Evolutionary conservation across 2,888 invertebrate species (phyloP), one percentile per base, ranked within the genome.

Genomic region (Brachynemurus nebulosus): DNA sequence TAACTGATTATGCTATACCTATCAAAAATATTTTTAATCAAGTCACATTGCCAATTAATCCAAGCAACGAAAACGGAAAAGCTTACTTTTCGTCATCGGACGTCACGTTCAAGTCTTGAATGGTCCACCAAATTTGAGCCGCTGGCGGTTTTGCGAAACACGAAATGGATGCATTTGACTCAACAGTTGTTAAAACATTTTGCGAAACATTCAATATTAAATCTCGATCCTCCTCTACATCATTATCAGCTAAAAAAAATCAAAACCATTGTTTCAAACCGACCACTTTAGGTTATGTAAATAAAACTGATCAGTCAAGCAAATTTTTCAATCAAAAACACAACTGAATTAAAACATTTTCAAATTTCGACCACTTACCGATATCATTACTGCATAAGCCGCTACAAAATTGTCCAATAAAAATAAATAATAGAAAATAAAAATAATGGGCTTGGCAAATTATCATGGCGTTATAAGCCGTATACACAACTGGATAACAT

Each of bases 71-170:
- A n/a, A n/a, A n/a, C n/a, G n/a, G n/a, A n/a, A n/a, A n/a, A n/a
- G n/a, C n/a, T 49, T 61, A 72, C 72, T 72, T 70, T 50, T 63
- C 61, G 46, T 57, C 56, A 48, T 65, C 62, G 50, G 62, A 62
- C 34, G 72, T 70, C 40, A 76, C 63, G 57, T 72, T 76, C 51
- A 63, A 64, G 30, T 68, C 71, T 50, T 71, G 68, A 45, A 67
- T 68, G 34, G 64, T 69, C 80, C 80, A 80, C 66, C 70, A 70
- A 50, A 74, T 67, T 33, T 63, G 61, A 51, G 69, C 68, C 30
- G 61, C 59, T 37, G 68, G 63, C 52, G 67, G 63, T 49, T 62
- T 63, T 8, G 72, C 67, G 52, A 65, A 67, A 54, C 78, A 78
- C 49, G 65, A 65, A 23, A 78, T 56, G 14, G 73, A 66, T 37